Conservation (phyloP, 2,888 invertebrate genomes). For the Dusona sp. region DNA sequence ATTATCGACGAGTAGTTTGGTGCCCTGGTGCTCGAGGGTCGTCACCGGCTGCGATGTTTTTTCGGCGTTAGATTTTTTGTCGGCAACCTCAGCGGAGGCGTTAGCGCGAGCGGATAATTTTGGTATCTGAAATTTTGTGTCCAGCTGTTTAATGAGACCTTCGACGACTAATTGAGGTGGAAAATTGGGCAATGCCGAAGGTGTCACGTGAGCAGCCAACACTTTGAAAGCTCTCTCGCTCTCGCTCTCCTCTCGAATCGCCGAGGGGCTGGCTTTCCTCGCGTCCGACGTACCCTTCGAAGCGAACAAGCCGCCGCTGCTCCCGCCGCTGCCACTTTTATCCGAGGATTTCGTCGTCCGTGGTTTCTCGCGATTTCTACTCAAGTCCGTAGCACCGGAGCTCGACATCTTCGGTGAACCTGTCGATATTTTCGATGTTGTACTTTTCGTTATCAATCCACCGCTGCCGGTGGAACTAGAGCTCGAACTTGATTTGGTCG, state of each 20-base stretch:
- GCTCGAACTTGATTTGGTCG: slow-evolving; percentile 79
- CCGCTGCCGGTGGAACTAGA: slow-evolving; percentile 76
- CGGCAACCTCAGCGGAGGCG: slow-evolving; percentile 75
- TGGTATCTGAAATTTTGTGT: slow-evolving; percentile 95
- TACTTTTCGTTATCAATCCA: slow-evolving; percentile 73
- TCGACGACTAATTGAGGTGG: slow-evolving; percentile 88
- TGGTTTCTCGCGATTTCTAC: slow-evolving; percentile 88
- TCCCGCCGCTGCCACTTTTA: slow-evolving; percentile 84
- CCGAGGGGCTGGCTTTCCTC: slow-evolving; percentile 89
- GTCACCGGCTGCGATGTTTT: slow-evolving; percentile 58
- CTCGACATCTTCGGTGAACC: slow-evolving; percentile 88
- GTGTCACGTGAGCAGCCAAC: slow-evolving; percentile 86
- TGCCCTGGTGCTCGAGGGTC: slow-evolving; percentile 59
- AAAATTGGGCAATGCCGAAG: slow-evolving; percentile 84
- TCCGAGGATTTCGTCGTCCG: slow-evolving; percentile 87
- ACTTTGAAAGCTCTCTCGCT: slow-evolving; percentile 88
- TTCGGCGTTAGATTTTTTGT: slow-evolving; percentile 75
- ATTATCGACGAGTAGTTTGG: slow-evolving; percentile 74
- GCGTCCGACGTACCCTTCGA: slow-evolving; percentile 86
- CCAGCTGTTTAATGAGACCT: slow-evolving; percentile 91
- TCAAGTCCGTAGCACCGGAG: slow-evolving; percentile 86
- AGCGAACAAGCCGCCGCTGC: slow-evolving; percentile 85
- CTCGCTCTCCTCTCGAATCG: slow-evolving; percentile 88
- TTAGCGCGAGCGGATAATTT: slow-evolving; percentile 89
- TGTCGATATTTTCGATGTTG: slow-evolving; percentile 80